Percentiles rank a stretch among this genome's conserved stretches.
These are phyloP conservation scores for Pherbina coryleti DNA, from an alignment of 2,888 invertebrate species.

Conservation along the genomic window DNA sequence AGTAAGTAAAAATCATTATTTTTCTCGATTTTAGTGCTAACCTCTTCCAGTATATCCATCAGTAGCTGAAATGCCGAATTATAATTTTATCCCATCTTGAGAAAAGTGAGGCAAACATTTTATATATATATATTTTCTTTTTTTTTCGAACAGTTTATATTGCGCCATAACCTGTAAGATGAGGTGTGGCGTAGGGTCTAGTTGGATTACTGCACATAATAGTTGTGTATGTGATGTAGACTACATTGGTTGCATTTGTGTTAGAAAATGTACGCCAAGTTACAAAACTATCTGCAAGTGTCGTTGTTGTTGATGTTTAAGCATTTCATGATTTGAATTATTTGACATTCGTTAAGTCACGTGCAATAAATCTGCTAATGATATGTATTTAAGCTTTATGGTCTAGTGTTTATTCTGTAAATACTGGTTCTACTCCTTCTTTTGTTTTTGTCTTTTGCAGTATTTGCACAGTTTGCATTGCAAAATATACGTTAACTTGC, in stretches of 20 bases:
- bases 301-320: not conserved
- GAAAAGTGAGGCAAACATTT: too few species aligned
- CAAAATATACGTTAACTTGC: not conserved
- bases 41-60: too few species aligned
- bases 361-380: conserved; percentile 54
- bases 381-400: conserved; percentile 28
- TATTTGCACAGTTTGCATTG: conserved; percentile 20
- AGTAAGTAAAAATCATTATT: too few species aligned
- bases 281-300: conserved; percentile 2
- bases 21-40: too few species aligned
- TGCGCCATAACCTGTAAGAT: not conserved
- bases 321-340: conserved; percentile 55
- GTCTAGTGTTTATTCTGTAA: conserved; percentile 27
- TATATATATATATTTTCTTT: too few species aligned
- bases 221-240: conserved; percentile 24
- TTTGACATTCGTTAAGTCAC: conserved; percentile 62
- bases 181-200: conserved; percentile 24
- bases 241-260: not conserved
- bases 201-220: not conserved
- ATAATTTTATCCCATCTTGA: too few species aligned
- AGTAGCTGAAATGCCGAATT: too few species aligned
- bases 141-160: not conserved
- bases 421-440: conserved; percentile 5
- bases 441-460: not conserved
- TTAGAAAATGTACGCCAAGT: conserved; percentile 2